phyloP scores from a whole-genome alignment of 1,140 invertebrate species.

The Agraylea sexmaculata region DNA sequence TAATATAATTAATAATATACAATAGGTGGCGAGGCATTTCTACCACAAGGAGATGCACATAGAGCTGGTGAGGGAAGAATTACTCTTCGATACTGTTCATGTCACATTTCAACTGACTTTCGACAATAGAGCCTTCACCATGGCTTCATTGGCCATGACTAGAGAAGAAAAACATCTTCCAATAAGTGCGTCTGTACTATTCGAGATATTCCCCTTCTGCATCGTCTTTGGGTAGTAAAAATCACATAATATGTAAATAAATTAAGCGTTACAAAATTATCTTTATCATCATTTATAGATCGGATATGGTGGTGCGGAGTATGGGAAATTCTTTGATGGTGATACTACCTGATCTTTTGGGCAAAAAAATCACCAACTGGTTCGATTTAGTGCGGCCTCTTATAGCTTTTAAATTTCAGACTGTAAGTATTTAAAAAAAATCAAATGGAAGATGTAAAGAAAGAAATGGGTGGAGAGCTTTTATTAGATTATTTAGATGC shows the following conservation, averaged over 20 bases:
- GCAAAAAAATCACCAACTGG: constrained; percentile 80
- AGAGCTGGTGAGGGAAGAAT: constrained; percentile 73
- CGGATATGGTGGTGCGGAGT: constrained; percentile 78
- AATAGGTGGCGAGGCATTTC: constrained; percentile 73
- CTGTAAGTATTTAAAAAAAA: constrained; percentile 57
- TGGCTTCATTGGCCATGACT: constrained; percentile 68
- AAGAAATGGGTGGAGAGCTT: no score
- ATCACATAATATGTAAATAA: background rate
- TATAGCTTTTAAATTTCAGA: constrained; percentile 88
- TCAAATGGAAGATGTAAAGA: no score
- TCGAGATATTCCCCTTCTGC: constrained; percentile 96
- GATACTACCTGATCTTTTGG: constrained; percentile 74
- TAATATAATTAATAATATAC: background rate
- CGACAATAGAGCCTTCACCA: constrained; percentile 80
- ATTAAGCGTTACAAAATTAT: background rate
- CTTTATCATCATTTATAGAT: constrained; percentile 44
- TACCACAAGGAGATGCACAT: constrained; percentile 90
- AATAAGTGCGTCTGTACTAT: constrained; percentile 77
- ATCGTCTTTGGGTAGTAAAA: constrained; percentile 79
- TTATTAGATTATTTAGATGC: no score
- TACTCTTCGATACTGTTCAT: constrained; percentile 81
- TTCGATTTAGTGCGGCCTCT: constrained; percentile 84
- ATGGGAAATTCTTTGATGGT: constrained; percentile 88
- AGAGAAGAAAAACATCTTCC: constrained; percentile 77
- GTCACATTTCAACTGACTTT: constrained; percentile 89